Conservation (phyloP, 1,140 invertebrate species). For the Agrypnia vestita region DNA sequence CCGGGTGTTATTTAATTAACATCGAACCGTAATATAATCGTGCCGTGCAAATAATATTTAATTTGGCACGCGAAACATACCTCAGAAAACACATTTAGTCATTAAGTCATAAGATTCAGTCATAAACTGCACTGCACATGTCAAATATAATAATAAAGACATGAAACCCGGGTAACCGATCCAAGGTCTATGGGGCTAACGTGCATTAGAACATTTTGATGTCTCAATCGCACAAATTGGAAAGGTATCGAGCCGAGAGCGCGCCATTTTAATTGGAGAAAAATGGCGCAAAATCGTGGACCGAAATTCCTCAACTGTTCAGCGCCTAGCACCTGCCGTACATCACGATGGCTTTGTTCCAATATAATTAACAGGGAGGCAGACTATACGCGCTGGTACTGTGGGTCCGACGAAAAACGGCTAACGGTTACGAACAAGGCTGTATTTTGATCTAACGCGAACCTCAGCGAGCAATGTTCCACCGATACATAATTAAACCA, state of each 20-base stretch:
- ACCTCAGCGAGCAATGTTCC: too few relatives aligned
- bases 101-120: background rate
- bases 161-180: background rate
- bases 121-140: background rate
- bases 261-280: background rate
- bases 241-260: background rate
- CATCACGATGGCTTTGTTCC: conserved; percentile 15
- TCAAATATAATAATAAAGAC: background rate
- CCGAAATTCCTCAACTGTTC: conserved; percentile 5
- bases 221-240: background rate
- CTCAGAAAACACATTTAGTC: background rate
- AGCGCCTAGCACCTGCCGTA: conserved; percentile 14
- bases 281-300: conserved; percentile 31
- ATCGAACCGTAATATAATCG: too few relatives aligned
- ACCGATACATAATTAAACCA: too few relatives aligned
- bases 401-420: background rate
- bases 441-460: too few relatives aligned
- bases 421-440: too few relatives aligned
- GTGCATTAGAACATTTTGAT: background rate
- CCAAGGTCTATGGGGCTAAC: too few relatives aligned
- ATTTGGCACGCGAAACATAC: too few relatives aligned
- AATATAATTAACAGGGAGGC: conserved; percentile 9
- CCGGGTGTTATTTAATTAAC: too few relatives aligned
- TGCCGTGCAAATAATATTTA: too few relatives aligned
- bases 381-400: conserved; percentile 1